Percentiles rank a stretch among this genome's conserved stretches.
Evolutionary conservation across 2,797 vertebrate genomes (phyloP).

Genomic region (Lepus oiostolus): DNA sequence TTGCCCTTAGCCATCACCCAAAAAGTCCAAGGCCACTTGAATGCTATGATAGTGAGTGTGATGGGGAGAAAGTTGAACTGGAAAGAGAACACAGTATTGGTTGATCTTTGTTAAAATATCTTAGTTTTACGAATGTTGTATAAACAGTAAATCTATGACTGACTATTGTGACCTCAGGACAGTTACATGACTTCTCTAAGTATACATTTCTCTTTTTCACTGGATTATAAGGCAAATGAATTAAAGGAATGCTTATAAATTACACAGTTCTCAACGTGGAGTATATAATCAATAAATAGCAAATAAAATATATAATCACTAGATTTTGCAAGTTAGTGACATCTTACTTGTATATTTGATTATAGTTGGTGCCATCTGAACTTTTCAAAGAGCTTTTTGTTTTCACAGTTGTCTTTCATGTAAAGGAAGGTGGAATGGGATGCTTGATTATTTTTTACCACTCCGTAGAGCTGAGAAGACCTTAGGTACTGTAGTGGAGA

Average conservation of each 20-base stretch:
- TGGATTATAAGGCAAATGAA: neutral
- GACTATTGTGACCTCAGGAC: neutral
- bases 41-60: neutral
- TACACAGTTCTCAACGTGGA: neutral
- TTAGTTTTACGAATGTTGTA: neutral
- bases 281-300: neutral
- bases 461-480: neutral
- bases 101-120: constrained; percentile 34
- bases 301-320: neutral
- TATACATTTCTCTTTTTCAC: neutral
- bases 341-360: neutral
- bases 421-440: neutral
- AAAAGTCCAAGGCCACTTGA: neutral
- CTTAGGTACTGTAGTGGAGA: neutral
- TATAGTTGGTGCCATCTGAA: neutral
- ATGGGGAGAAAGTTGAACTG: neutral
- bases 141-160: neutral
- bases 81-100: neutral
- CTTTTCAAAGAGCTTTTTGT: neutral
- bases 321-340: neutral
- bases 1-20: neutral
- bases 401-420: neutral
- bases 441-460: neutral
- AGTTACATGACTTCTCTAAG: neutral
- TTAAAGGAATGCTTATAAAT: neutral